Percentiles rank a stretch among this genome's conserved stretches.
These are phyloP conservation scores for Tinea semifulvella DNA, from an alignment of 2,888 invertebrate genomes.

Conservation along the genomic window DNA sequence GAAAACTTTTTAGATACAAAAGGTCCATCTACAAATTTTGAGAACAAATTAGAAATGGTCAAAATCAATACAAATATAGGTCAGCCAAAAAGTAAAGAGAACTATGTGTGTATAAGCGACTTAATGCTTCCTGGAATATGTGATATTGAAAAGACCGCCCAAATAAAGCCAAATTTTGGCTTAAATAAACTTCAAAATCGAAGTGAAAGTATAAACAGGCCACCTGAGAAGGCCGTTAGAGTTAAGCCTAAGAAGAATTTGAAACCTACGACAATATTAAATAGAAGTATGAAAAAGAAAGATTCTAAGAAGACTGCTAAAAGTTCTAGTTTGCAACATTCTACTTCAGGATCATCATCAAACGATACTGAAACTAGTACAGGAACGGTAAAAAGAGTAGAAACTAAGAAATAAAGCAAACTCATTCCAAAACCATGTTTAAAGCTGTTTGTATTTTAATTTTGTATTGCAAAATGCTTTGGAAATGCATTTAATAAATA, in stretches of 20 bases:
- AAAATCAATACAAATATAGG: conserved; percentile 41
- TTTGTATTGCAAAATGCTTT: not conserved
- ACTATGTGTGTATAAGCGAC: conserved; percentile 50
- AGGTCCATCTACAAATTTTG: conserved; percentile 48
- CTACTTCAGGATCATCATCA: conserved; percentile 68
- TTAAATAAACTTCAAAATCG: conserved; percentile 49
- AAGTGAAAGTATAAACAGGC: conserved; percentile 52
- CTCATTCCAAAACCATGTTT: conserved; percentile 3
- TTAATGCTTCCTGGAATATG: conserved; percentile 44
- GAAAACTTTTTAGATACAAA: conserved; percentile 47
- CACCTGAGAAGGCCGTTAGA: conserved; percentile 51
- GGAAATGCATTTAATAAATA: conserved; percentile 6
- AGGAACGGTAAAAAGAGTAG: conserved; percentile 50
- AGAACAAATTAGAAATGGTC: conserved; percentile 54
- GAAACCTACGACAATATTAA: conserved; percentile 38
- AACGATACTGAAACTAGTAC: conserved; percentile 63
- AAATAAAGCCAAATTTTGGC: conserved; percentile 55
- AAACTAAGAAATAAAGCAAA: not conserved
- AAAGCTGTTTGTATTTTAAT: not conserved
- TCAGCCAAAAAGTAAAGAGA: conserved; percentile 37
- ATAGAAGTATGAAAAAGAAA: conserved; percentile 30
- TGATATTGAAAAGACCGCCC: conserved; percentile 44
- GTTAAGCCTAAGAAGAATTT: conserved; percentile 41
- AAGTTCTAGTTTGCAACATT: conserved; percentile 50
- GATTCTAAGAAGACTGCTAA: conserved; percentile 29